A percentile compares a stretch with the other conserved stretches of the same genome.
Conservation (phyloP, 2,888 invertebrate species). For the Periphyllus acericola region DNA sequence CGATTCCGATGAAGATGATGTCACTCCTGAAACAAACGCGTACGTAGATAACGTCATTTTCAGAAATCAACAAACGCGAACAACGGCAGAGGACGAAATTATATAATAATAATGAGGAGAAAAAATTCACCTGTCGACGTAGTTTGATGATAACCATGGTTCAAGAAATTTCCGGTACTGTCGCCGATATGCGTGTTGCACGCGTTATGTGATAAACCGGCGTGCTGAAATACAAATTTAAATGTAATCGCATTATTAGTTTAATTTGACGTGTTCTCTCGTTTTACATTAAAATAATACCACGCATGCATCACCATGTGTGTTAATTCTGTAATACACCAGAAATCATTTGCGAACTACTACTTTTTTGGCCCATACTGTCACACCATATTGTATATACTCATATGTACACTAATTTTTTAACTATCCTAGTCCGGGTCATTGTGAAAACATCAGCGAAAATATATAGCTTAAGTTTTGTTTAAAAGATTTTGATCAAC, state of each 20-base stretch:
- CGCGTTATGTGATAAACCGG: constrained; percentile 46
- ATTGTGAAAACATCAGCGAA: background rate
- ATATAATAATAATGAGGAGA: background rate
- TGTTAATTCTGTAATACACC: background rate
- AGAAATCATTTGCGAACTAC: background rate
- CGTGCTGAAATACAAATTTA: constrained; percentile 45
- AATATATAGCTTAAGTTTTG: too few relatives aligned
- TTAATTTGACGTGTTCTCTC: background rate
- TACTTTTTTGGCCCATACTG: background rate
- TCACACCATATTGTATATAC: background rate
- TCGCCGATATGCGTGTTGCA: constrained; percentile 53
- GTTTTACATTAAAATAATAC: background rate
- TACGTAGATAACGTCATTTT: background rate
- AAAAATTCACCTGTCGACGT: constrained; percentile 39
- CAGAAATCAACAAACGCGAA: background rate
- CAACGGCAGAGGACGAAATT: background rate
- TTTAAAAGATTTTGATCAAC: too few relatives aligned
- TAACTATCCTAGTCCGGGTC: background rate
- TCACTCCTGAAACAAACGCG: constrained; percentile 17
- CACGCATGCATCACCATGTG: background rate
- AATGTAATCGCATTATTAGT: background rate
- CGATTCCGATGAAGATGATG: constrained; percentile 39
- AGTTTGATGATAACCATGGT: constrained; percentile 47
- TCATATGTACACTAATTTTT: too few relatives aligned
- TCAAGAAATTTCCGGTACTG: constrained; percentile 48